Conservation (phyloP, 2,888 invertebrate genomes). For the Muscina levida region DNA sequence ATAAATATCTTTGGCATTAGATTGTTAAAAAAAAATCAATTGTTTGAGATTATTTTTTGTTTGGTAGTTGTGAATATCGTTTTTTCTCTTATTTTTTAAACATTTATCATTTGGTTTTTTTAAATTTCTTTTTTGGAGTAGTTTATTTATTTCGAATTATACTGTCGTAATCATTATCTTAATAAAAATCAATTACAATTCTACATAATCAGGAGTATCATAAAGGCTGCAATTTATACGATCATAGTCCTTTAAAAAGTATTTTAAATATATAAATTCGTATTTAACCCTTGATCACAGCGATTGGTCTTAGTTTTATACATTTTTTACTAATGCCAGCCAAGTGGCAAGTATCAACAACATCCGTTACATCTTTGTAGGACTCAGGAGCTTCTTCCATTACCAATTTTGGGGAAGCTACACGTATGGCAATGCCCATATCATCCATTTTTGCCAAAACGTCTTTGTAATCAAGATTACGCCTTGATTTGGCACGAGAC, state of each 20-base stretch:
- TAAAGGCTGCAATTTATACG: too few relatives aligned
- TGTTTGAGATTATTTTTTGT: too few relatives aligned
- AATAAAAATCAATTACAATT: too few relatives aligned
- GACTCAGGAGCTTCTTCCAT: constrained; percentile 99
- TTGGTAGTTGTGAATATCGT: too few relatives aligned
- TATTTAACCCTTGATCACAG: constrained; percentile 96
- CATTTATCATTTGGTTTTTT: too few relatives aligned
- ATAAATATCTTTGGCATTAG: too few relatives aligned
- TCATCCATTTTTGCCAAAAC: constrained; percentile 91
- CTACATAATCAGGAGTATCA: too few relatives aligned
- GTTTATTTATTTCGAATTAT: too few relatives aligned
- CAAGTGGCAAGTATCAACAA: constrained; percentile 98
- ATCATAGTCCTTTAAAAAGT: not conserved
- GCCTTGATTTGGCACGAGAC: constrained; percentile 97
- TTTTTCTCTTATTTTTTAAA: too few relatives aligned
- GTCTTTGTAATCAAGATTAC: constrained; percentile 95
- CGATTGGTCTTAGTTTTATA: constrained; percentile 97
- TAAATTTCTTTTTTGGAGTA: too few relatives aligned
- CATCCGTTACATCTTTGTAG: constrained; percentile 99
- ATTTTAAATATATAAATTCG: not conserved
- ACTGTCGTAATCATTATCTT: too few relatives aligned
- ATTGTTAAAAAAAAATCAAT: too few relatives aligned
- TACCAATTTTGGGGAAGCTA: constrained; percentile 98
- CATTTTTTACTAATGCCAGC: constrained; percentile 98
- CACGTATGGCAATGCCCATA: constrained; percentile 95